Conservation (phyloP, 2,113 vertebrate genomes). For the Callocephalon fimbriatum region DNA sequence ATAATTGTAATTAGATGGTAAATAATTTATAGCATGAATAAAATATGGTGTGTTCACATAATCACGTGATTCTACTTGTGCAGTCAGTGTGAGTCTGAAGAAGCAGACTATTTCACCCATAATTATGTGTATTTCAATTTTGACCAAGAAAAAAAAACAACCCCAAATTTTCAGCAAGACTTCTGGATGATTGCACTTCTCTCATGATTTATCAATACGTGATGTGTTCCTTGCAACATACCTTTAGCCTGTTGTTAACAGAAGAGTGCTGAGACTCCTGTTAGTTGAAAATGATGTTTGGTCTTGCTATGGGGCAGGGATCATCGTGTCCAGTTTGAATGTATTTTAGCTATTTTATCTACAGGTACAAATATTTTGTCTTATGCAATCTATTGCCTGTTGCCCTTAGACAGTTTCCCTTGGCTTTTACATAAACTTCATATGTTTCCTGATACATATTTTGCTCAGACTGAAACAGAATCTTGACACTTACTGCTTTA, state of each 20-base stretch:
- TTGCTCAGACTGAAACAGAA: background rate
- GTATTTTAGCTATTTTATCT: background rate
- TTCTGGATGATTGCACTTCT: background rate
- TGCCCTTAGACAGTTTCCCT: background rate
- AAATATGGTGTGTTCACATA: background rate
- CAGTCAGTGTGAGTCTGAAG: background rate
- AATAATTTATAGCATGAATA: background rate
- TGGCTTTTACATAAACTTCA: background rate
- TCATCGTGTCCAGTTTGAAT: background rate
- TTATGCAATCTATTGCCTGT: background rate
- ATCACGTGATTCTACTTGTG: background rate
- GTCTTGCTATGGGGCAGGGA: background rate
- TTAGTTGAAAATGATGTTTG: background rate
- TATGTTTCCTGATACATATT: background rate
- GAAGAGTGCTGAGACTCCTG: background rate
- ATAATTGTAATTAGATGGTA: background rate
- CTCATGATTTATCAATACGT: rapidly evolving
- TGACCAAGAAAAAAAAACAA: background rate
- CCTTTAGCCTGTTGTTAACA: background rate
- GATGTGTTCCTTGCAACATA: background rate
- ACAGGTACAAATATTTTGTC: background rate
- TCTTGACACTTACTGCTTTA: background rate
- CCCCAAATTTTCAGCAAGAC: background rate
- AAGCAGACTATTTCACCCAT: background rate
- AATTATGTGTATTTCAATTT: background rate